Conservation (phyloP, 2,113 vertebrate genomes). For the Siniperca knerii region DNA sequence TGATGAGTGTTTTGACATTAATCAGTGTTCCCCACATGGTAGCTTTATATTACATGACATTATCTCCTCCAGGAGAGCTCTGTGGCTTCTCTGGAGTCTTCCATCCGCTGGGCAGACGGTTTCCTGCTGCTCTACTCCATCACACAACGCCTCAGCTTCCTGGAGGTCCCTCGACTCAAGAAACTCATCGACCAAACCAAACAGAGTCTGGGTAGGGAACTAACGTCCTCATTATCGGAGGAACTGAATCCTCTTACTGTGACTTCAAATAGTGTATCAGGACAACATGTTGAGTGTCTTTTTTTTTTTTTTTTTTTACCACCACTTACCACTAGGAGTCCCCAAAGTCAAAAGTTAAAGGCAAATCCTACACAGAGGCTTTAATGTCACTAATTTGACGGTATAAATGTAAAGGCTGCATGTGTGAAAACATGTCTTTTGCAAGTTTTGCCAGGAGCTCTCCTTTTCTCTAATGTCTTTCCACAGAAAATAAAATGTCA, state of each 20-base stretch:
- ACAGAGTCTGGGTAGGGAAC: conserved; percentile 76
- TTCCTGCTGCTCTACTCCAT: conserved; percentile 85
- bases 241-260: neutral
- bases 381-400: neutral
- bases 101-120: conserved; percentile 84
- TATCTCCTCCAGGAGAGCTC: conserved; percentile 58
- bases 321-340: neutral
- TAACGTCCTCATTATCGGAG: neutral
- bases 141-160: conserved; percentile 81
- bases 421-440: neutral
- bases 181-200: conserved; percentile 82
- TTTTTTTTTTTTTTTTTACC: too few relatives aligned
- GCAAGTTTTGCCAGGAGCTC: neutral
- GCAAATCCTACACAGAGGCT: neutral
- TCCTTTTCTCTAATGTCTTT: neutral
- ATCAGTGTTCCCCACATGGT: neutral
- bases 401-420: too few relatives aligned
- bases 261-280: neutral
- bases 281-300: too few relatives aligned
- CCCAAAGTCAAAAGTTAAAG: neutral
- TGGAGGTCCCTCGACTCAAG: conserved; percentile 80
- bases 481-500: neutral
- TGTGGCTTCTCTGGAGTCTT: conserved; percentile 70
- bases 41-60: neutral
- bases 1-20: neutral